A percentile compares a stretch with the other conserved stretches of the same genome.
These are phyloP conservation scores for Aleiodes leptofemur DNA, from an alignment of 2,888 invertebrate genomes.

Conservation along the genomic window DNA sequence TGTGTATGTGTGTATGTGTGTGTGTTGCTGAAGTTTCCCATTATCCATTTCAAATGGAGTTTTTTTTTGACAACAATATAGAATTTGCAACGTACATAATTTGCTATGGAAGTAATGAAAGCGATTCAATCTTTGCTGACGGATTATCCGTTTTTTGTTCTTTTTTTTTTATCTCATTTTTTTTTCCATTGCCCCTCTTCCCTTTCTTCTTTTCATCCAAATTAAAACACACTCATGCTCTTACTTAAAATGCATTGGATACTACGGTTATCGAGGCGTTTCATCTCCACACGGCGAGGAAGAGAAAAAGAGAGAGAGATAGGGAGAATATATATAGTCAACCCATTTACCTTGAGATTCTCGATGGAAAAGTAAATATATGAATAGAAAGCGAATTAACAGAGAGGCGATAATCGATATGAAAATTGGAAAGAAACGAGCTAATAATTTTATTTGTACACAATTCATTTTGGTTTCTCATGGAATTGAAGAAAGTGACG, in stretches of 20 bases:
- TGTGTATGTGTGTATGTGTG: too few species aligned
- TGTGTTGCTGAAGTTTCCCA: too few species aligned
- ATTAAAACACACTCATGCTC: constrained; percentile 49
- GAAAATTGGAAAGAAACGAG: constrained; percentile 23
- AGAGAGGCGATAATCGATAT: not conserved
- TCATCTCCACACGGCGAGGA: constrained; percentile 61
- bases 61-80: not conserved
- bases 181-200: not conserved
- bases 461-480: not conserved
- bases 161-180: not conserved
- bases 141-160: not conserved
- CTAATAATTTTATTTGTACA: constrained; percentile 34
- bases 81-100: not conserved
- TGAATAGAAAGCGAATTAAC: constrained; percentile 6
- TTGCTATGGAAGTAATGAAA: constrained; percentile 3
- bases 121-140: constrained; percentile 32
- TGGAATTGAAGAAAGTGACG: too few species aligned
- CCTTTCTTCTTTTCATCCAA: not conserved
- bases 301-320: constrained; percentile 14
- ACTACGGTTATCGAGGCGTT: constrained; percentile 65
- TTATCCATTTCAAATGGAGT: not conserved
- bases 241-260: constrained; percentile 74
- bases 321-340: not conserved
- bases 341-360: constrained; percentile 15
- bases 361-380: constrained; percentile 13